Base-by-base conservation (phyloP, 2,888 invertebrate genomes). In the Ctenicera cuprea region DNA sequence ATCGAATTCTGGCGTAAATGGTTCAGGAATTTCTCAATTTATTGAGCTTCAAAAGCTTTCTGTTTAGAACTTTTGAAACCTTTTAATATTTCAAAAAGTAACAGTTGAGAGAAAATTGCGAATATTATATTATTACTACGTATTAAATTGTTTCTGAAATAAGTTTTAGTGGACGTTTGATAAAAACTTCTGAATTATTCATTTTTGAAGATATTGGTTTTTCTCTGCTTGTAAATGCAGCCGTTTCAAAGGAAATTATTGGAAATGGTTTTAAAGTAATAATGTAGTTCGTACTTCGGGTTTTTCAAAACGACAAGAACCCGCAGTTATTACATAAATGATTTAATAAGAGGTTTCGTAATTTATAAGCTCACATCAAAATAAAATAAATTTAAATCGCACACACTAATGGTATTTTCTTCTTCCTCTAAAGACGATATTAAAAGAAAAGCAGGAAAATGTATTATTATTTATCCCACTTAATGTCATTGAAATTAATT, bases 11-110 rank as follows among this genome's bases (percentile, higher is more conserved):
- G 26, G 50, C 38, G 59, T 62, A 67, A 57, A 62, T 54, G 66
- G 66, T 67, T 61, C 37, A 65, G 50, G 37, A 59, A 57, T 72
- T 72, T 72, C 52, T 43, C 72, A 65, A 66, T 72, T 66, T 67
- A 67, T 67, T 68, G 61, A 61, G 61, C 26, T 33, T 18, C 26
- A n/a, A 9, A 18, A 41, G 62, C 18, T 38, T 41, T 59, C 37
- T 14, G 54, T 37, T 38, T 38, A 4, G 12, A 69, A 69, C 48
- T 69, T 69, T 22, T 9, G 14, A 37, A 45, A 20, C 67, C 30
- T 26, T 59, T 45, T 30, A 33, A 8, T 9, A 59, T 59, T 43
- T 67, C 43, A 43, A 57, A 67, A 59, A 57, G 67, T 67, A 59
- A 57, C 38, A 18, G 65, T 14, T 11, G 20, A 7, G 2, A 22